phyloP scores from a whole-genome alignment of 2,113 vertebrate species.

The Ophthalmolycus amberensis region DNA sequence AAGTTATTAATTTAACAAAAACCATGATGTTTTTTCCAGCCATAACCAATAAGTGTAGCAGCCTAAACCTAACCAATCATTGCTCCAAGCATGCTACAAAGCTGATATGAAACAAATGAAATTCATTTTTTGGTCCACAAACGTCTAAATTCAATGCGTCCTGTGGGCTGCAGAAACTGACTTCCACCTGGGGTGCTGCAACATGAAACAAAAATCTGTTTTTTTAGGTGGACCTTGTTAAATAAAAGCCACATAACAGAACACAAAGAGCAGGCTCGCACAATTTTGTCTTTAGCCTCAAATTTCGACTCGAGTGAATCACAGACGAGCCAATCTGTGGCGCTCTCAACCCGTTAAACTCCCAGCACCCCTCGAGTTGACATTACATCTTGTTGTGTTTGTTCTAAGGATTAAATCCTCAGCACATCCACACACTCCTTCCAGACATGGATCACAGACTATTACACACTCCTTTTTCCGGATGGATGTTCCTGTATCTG shows the following conservation, averaged over 20 bases:
- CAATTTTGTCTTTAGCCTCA: not conserved
- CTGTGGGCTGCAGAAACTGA: not conserved
- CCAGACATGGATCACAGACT: constrained; percentile 73
- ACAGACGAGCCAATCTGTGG: constrained; percentile 51
- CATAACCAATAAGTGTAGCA: too few relatives aligned
- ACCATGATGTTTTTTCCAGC: not conserved
- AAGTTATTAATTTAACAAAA: not conserved
- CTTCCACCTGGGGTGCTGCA: not conserved
- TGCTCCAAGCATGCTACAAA: not conserved
- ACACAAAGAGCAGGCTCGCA: not conserved
- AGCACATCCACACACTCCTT: constrained; percentile 43
- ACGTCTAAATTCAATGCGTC: not conserved
- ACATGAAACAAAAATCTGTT: not conserved
- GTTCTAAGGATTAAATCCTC: constrained; percentile 62
- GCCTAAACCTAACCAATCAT: not conserved
- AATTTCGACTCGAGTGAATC: constrained; percentile 16
- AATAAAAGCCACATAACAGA: constrained; percentile 6
- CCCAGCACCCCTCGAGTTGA: constrained; percentile 45
- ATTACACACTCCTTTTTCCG: constrained; percentile 66
- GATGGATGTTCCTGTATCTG: constrained; percentile 66
- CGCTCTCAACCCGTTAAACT: constrained; percentile 41
- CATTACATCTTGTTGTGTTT: constrained; percentile 70
- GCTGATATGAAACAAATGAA: not conserved
- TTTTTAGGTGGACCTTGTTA: not conserved
- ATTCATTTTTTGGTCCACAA: too few relatives aligned